Evolutionary conservation across 2,888 invertebrate species (phyloP), one percentile per base, ranked within the genome.

Genomic region (Idaea dimidiata): DNA sequence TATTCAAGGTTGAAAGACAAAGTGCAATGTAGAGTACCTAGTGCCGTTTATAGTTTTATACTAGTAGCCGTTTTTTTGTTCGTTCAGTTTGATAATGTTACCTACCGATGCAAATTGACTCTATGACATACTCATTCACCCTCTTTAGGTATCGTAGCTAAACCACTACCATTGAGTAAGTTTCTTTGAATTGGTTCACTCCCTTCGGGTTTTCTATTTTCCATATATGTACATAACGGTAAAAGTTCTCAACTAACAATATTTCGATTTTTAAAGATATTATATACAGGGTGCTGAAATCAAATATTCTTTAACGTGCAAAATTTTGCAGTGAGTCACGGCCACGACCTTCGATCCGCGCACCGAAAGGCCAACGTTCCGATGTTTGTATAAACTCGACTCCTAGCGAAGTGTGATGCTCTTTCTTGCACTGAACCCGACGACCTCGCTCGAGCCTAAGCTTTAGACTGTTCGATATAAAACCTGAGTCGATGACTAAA

Each of bases 361-460:
- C 71, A 64, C 65, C 67, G 71, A 85, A 82, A 88, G 87, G 87
- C 84, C 85, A 84, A 87, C 77, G 87, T 79, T 81, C 86, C 78
- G 73, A 73, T 72, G 76, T 78, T 78, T 79, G 76, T 75, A 72
- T 71, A 73, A 80, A 75, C 70, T 76, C 78, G 78, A 75, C 74
- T 68, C 63, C 62, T 64, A 60, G 66, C 60, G 10, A 32, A 58
- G 56, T 17, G 10, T 43, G 58, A 8, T 54, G 43, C 6, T 56
- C 58, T 54, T 32, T 61, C 55, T 72, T 66, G 63, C 67, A 70
- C 68, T 75, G 74, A 77, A 83, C 77, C 73, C 68, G 82, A 57
- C 73, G 77, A 72, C 82, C 82, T 84, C 80, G 80, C 73, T 74
- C 74, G 76, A 75, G 64, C 73, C 63, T 69, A 65, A 64, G 65